These are phyloP conservation scores for mouse (Mus musculus) DNA, from an alignment of 2,113 vertebrate species.

Conservation along the genomic window DNA sequence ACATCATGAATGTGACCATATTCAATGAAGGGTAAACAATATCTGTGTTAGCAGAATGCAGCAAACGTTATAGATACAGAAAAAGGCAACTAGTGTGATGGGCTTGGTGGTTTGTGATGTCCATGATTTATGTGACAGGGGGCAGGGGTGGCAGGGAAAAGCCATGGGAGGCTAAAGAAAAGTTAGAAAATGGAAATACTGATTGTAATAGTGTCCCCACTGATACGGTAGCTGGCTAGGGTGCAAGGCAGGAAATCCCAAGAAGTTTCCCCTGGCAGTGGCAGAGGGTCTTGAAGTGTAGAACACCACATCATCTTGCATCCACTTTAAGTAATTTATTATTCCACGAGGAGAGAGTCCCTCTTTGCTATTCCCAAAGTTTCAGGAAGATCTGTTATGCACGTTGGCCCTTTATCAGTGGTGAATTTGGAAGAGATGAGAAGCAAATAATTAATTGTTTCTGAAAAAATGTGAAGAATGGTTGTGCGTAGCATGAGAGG, in stretches of 20 bases:
- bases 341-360: neutral
- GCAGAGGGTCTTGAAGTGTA: neutral
- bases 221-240: neutral
- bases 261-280: neutral
- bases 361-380: slow-evolving; percentile 2
- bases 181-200: neutral
- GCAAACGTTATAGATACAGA: neutral
- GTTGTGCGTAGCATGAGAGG: neutral
- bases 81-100: neutral
- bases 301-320: neutral
- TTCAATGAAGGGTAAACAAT: neutral
- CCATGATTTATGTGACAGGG: neutral
- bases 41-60: neutral
- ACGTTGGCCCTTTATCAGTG: neutral
- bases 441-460: neutral
- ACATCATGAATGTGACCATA: neutral
- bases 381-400: neutral
- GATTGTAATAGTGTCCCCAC: neutral
- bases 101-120: neutral
- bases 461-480: neutral
- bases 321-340: neutral
- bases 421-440: neutral
- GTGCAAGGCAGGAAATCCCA: neutral
- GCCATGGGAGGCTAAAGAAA: neutral
- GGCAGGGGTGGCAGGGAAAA: rapidly evolving